phyloP scores from a whole-genome alignment of 2,888 invertebrate genomes.

The Barypeithes pellucidus region DNA sequence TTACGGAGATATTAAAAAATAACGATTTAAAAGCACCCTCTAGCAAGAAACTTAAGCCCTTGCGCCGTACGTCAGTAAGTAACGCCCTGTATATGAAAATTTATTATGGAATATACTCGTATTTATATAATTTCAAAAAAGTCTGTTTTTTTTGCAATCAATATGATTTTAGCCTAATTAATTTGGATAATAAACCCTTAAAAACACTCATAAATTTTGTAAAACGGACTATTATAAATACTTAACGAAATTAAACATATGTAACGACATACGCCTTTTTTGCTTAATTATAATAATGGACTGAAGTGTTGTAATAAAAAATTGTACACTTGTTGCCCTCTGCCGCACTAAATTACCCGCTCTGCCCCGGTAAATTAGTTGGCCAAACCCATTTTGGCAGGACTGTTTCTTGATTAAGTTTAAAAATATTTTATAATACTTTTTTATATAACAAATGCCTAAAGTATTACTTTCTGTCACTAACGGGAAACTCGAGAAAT shows the following conservation, averaged over 20 bases:
- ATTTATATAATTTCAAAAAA: too few relatives aligned
- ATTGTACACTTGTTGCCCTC: conserved; percentile 53
- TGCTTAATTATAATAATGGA: conserved; percentile 53
- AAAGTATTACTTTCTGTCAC: too few relatives aligned
- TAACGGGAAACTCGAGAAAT: too few relatives aligned
- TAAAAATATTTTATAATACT: not conserved
- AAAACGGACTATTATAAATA: conserved; percentile 51
- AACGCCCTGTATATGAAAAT: too few relatives aligned
- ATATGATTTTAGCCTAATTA: conserved; percentile 31
- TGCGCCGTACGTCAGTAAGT: too few relatives aligned
- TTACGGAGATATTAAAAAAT: too few relatives aligned
- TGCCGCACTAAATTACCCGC: conserved; percentile 52
- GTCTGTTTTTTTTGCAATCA: not conserved
- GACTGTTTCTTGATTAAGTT: conserved; percentile 48
- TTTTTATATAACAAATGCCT: too few relatives aligned
- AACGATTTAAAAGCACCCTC: too few relatives aligned
- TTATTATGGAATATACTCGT: too few relatives aligned
- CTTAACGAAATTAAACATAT: conserved; percentile 53
- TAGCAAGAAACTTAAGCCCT: too few relatives aligned
- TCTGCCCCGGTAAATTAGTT: conserved; percentile 47
- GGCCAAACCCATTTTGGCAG: conserved; percentile 48
- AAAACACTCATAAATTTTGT: conserved; percentile 42
- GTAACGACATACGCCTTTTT: conserved; percentile 46
- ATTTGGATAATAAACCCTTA: conserved; percentile 8
- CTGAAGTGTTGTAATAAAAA: conserved; percentile 53